Base-by-base conservation (phyloP, 2,888 invertebrate genomes). In the Therioaphis trifolii region DNA sequence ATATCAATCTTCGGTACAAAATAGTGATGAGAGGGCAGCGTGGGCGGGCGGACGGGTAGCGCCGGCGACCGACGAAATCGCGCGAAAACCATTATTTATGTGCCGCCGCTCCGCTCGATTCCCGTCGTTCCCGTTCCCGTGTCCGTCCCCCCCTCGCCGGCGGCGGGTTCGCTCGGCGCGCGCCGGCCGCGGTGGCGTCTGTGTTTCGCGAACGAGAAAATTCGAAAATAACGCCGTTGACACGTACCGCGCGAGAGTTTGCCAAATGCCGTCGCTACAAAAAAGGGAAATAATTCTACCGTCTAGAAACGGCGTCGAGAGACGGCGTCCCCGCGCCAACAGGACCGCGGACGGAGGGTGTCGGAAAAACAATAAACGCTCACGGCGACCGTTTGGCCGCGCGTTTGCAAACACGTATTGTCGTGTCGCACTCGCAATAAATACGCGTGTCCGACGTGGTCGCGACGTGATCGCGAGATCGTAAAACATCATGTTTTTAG, bases 1-100 rank as follows among this genome's bases (percentile, higher is more conserved):
- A 82, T 82, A 82, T 82, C 82, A 82, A 82, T 82, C 82, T 82
- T 82, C 82, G 74, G 82, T 46, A 55, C 78, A 43, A 78, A 78
- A 78, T 55, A 69, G 68, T 24, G 29, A 52, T 35, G 72, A 35
- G 71, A 9, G 2, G 71, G 46, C 40, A 1, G n/a, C 21, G 49
- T 29, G 7, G 24, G 5, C 15, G 27, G 66, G 40, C 2, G 7
- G 11, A 15, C 3, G 14, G 9, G 40, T 7, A 2, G 21, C 2
- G 58, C 4, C 78, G 40, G 21, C 55, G 61, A 46, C 79, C 21
- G 80, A 71, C 71, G 80, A 71, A 80, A 71, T 80, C 80, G 69
- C 46, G 80, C 68, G 80, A 80, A 71, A 80, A 71, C 71, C 61
- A 80, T 68, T 75, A 75, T 75, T 75, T 58, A 75, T 58, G 55